Percentiles rank a stretch among this genome's conserved stretches.
Conservation (phyloP, 1,140 invertebrate species). For the Oryctes rhinoceros region DNA sequence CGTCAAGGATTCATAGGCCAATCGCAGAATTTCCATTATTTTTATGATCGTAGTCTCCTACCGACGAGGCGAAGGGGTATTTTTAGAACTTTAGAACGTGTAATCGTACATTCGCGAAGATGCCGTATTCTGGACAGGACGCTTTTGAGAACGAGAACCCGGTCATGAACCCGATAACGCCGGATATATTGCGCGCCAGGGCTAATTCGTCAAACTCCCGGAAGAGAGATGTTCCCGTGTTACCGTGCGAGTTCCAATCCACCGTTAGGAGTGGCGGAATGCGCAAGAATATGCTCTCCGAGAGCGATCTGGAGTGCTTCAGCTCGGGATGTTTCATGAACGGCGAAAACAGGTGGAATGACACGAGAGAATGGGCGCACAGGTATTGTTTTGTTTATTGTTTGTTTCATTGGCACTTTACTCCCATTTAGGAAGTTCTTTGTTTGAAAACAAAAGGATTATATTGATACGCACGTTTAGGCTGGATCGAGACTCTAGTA, state of each 20-base stretch:
- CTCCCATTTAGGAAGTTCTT: not conserved
- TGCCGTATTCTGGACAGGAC: slow-evolving; percentile 7
- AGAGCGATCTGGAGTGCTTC: slow-evolving; percentile 12
- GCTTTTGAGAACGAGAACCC: not conserved
- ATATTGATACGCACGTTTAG: too few species aligned
- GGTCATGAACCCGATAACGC: not conserved
- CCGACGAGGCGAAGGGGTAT: not conserved
- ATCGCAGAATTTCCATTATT: not conserved
- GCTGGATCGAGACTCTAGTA: not conserved
- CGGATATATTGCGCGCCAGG: slow-evolving; percentile 4
- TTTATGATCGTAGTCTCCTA: not conserved
- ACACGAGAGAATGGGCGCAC: slow-evolving; percentile 21
- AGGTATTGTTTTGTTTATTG: slow-evolving; percentile 13
- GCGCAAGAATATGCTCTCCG: not conserved
- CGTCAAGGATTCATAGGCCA: not conserved
- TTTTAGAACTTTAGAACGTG: not conserved
- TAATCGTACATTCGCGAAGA: not conserved
- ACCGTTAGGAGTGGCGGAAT: not conserved
- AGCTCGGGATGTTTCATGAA: not conserved
- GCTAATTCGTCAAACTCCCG: not conserved
- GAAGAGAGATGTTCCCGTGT: not conserved
- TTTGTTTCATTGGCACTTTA: not conserved
- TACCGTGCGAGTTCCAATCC: not conserved
- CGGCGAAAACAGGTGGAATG: slow-evolving; percentile 9
- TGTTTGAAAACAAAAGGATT: not conserved